These are phyloP conservation scores for Aegotheles bennettii DNA, from an alignment of 2,113 vertebrate species.

Conservation along the genomic window DNA sequence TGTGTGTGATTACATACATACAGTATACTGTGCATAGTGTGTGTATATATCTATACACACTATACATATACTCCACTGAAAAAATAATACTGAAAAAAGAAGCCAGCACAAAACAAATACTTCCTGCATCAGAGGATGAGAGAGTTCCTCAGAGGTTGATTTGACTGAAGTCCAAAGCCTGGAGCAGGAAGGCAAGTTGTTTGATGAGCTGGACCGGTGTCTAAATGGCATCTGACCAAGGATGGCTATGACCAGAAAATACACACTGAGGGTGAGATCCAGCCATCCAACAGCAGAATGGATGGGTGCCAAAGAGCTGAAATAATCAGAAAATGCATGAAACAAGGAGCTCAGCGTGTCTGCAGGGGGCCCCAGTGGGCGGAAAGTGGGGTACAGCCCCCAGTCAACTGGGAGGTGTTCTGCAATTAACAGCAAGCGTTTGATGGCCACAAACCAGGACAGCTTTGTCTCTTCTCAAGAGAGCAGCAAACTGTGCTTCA, in stretches of 20 bases:
- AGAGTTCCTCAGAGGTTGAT: not conserved
- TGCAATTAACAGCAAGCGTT: not conserved
- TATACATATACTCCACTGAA: not conserved
- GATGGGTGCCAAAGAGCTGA: not conserved
- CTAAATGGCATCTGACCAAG: slow-evolving; percentile 24
- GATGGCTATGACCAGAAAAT: not conserved
- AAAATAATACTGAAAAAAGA: not conserved
- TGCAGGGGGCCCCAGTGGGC: not conserved
- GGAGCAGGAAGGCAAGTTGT: not conserved
- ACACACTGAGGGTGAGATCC: not conserved
- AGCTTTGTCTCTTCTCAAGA: not conserved
- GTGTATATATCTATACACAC: not conserved
- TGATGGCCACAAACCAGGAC: not conserved
- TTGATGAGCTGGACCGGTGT: not conserved
- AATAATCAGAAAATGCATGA: not conserved
- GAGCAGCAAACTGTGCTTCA: not conserved
- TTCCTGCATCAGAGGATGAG: not conserved
- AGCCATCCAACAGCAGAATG: not conserved
- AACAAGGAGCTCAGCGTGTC: not conserved
- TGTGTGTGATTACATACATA: too few relatives aligned
- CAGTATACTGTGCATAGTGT: too few relatives aligned
- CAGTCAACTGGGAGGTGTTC: rapidly evolving
- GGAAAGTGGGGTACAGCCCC: not conserved
- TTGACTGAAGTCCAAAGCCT: not conserved
- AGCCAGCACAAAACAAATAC: not conserved